These are phyloP conservation scores for Hymenochirus boettgeri DNA, from an alignment of 2,113 vertebrate species.

Conservation along the genomic window DNA sequence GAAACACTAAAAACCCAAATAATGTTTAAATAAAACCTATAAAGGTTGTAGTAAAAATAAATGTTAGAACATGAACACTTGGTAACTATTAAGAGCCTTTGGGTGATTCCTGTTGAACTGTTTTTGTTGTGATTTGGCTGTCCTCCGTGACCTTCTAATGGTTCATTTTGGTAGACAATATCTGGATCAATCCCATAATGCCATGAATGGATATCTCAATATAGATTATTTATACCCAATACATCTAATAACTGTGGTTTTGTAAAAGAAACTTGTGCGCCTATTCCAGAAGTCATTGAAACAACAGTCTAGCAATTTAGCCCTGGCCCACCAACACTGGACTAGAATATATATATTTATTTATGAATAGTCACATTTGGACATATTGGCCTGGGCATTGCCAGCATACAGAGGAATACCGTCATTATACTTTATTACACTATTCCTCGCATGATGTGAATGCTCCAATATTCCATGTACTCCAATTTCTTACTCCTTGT, in stretches of 20 bases:
- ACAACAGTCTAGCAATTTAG: too few species aligned
- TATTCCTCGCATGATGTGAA: too few species aligned
- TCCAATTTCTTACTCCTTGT: too few species aligned
- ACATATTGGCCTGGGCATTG: too few species aligned
- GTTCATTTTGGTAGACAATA: neutral
- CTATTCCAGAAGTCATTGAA: too few species aligned
- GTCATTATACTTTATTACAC: too few species aligned
- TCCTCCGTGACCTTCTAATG: neutral
- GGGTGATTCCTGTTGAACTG: conserved; percentile 12
- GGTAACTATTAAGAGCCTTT: neutral
- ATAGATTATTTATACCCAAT: neutral
- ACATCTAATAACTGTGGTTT: neutral
- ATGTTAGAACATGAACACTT: conserved; percentile 14
- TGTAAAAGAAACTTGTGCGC: too few species aligned
- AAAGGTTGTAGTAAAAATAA: conserved; percentile 44
- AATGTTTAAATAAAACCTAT: conserved; percentile 38
- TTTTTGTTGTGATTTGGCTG: conserved; percentile 12
- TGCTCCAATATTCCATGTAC: too few species aligned
- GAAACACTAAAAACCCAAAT: conserved; percentile 51
- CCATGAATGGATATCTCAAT: neutral
- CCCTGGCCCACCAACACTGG: too few species aligned
- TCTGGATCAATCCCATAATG: neutral
- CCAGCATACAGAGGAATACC: too few species aligned
- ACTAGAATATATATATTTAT: too few species aligned
- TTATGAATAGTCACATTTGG: too few species aligned